Evolutionary conservation across 2,797 vertebrate species (phyloP).

Genomic region (Mallotus villosus): DNA sequence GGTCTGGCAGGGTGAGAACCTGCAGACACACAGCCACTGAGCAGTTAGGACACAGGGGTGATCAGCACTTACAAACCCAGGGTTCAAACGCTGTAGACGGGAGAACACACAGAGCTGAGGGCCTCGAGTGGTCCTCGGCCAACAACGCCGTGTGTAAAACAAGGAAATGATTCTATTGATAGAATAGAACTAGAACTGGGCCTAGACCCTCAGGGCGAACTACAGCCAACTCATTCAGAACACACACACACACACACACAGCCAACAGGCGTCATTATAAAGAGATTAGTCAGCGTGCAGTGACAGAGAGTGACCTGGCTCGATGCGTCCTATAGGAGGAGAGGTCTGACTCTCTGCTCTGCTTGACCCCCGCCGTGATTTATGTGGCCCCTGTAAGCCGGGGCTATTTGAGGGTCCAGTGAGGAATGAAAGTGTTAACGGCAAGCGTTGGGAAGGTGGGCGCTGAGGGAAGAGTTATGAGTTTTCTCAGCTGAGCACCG

Average conservation of each 20-base stretch:
- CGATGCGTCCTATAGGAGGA: constrained; percentile 57
- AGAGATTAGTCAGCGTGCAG: constrained; percentile 66
- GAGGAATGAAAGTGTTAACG: constrained; percentile 81
- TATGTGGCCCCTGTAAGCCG: constrained; percentile 71
- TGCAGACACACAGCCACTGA: constrained; percentile 53
- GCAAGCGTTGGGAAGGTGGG: constrained; percentile 59
- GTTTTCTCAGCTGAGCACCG: constrained; percentile 75
- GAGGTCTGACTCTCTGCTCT: constrained; percentile 52
- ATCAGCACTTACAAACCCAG: constrained; percentile 42
- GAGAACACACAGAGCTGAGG: constrained; percentile 33
- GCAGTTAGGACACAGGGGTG: constrained; percentile 46
- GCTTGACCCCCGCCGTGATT: constrained; percentile 68
- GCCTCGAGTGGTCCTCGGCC: constrained; percentile 23
- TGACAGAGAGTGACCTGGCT: constrained; percentile 66
- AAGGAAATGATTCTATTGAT: neutral
- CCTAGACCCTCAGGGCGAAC: neutral
- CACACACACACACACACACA: constrained; percentile 52
- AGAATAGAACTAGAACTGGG: neutral
- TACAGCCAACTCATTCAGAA: neutral
- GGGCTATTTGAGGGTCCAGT: constrained; percentile 69
- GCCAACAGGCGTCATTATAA: constrained; percentile 64
- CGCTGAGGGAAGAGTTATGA: constrained; percentile 70
- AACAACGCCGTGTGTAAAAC: constrained; percentile 28
- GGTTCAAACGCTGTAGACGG: constrained; percentile 34
- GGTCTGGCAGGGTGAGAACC: constrained; percentile 52